Evolutionary conservation across 2,113 vertebrate species (phyloP).

Genomic region (Hippocampus comes): DNA sequence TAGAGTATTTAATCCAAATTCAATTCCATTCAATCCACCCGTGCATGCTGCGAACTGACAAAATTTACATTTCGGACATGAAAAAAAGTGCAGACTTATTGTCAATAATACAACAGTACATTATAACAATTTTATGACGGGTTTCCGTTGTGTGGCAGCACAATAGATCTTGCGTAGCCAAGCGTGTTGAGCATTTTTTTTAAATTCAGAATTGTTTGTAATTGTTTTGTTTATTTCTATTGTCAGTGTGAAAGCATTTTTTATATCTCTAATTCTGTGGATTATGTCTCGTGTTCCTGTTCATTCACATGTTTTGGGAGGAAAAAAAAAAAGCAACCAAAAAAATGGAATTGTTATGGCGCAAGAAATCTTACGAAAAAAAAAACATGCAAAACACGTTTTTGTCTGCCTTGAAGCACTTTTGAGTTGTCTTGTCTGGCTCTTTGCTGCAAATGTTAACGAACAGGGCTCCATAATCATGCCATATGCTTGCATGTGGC

Average conservation of each 20-base stretch:
- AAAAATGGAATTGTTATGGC: not conserved
- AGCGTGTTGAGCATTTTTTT: too few species aligned
- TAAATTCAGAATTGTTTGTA: too few species aligned
- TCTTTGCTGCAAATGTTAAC: slow-evolving; percentile 69
- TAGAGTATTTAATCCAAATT: too few species aligned
- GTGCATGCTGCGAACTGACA: too few species aligned
- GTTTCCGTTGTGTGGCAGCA: too few species aligned
- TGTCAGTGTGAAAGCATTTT: not conserved
- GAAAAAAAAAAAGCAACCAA: too few species aligned
- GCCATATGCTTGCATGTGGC: slow-evolving; percentile 70
- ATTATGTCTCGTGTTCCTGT: not conserved
- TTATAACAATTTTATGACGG: too few species aligned
- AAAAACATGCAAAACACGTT: slow-evolving; percentile 48
- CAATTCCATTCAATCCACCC: too few species aligned
- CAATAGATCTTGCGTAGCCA: too few species aligned
- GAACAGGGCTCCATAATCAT: slow-evolving; percentile 65
- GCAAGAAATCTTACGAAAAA: slow-evolving; percentile 25
- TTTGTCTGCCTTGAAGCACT: not conserved
- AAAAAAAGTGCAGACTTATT: too few species aligned
- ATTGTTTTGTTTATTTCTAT: not conserved
- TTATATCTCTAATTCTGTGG: not conserved
- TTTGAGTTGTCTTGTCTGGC: slow-evolving; percentile 60
- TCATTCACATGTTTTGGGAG: not conserved
- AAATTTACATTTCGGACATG: too few species aligned
- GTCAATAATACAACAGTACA: too few species aligned